These are phyloP conservation scores for Balearica regulorum DNA, from an alignment of 2,797 vertebrate genomes.

Conservation along the genomic window DNA sequence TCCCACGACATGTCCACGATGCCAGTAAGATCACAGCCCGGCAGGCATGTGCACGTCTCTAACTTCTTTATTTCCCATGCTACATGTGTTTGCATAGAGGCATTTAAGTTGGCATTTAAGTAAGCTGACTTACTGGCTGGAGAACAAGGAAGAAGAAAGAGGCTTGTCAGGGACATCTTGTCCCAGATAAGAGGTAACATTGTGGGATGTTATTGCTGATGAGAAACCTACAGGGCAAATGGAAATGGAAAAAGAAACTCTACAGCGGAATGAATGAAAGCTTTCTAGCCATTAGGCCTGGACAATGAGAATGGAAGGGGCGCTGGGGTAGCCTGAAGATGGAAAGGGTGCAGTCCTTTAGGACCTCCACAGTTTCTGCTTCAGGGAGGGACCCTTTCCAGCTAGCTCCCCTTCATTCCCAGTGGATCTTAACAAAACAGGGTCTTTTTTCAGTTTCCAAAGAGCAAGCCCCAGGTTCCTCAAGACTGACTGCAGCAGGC, in stretches of 20 bases:
- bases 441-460: background rate
- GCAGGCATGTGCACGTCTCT: too few relatives aligned
- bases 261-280: background rate
- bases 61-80: too few relatives aligned
- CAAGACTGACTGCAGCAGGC: background rate
- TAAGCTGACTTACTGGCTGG: too few relatives aligned
- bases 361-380: background rate
- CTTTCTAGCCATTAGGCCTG: background rate
- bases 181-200: background rate
- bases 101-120: too few relatives aligned
- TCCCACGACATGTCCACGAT: too few relatives aligned
- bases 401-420: background rate
- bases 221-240: background rate
- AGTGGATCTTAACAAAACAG: background rate
- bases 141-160: background rate
- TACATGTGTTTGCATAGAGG: too few relatives aligned
- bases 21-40: too few relatives aligned
- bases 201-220: rapidly evolving
- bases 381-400: background rate
- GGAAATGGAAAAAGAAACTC: background rate
- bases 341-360: background rate
- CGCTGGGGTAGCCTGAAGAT: background rate
- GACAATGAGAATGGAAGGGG: background rate
- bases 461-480: background rate
- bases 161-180: background rate